Percentiles rank a stretch among this genome's conserved stretches.
phyloP scores from a whole-genome alignment of 2,113 vertebrate genomes.

The Sterna hirundo region DNA sequence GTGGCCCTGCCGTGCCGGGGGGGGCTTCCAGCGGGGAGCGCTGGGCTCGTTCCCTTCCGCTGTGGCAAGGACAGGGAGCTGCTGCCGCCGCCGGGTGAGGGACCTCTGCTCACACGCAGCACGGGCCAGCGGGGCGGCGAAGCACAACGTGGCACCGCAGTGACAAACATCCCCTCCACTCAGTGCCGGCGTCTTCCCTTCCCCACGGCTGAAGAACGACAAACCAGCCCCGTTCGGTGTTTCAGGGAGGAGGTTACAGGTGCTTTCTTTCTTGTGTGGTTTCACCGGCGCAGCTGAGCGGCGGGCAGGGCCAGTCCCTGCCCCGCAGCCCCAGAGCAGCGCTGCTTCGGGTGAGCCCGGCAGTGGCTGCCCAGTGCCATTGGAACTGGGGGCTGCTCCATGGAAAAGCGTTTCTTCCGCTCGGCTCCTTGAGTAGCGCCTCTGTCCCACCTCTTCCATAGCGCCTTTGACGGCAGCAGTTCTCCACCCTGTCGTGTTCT shows the following conservation, averaged over 20 bases:
- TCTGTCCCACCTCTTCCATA: neutral
- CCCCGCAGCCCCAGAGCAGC: neutral
- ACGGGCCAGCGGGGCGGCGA: neutral
- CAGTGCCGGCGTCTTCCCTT: neutral
- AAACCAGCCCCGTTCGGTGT: neutral
- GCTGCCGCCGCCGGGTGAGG: neutral
- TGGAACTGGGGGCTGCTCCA: neutral
- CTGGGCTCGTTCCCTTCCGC: neutral
- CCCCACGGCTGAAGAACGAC: neutral
- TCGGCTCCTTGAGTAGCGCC: neutral
- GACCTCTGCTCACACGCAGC: neutral
- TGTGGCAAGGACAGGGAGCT: neutral
- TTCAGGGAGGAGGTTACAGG: neutral
- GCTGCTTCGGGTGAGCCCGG: neutral
- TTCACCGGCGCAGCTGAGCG: neutral
- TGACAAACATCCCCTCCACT: neutral
- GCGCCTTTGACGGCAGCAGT: neutral
- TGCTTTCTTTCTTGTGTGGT: neutral
- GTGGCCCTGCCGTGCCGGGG: neutral
- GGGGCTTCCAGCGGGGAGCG: neutral
- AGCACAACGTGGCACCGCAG: rapidly evolving
- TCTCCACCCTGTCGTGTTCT: neutral
- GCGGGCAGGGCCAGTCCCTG: neutral
- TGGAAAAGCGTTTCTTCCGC: neutral
- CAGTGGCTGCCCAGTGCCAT: neutral